Conservation (phyloP, 1,140 invertebrate genomes). For the Caenorhabditis tropicalis region DNA sequence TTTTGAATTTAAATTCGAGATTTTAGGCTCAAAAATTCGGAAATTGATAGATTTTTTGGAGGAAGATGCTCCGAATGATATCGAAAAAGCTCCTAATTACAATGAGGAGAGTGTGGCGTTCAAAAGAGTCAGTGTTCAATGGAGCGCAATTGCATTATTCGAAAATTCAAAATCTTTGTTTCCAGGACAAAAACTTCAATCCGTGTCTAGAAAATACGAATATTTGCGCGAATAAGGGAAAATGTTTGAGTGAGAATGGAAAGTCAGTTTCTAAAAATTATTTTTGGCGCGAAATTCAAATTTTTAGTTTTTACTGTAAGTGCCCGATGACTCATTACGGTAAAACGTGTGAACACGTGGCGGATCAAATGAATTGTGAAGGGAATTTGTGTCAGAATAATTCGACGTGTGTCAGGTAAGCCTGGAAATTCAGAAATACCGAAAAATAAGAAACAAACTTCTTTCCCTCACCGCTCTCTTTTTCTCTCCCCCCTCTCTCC, state of each 20-base stretch:
- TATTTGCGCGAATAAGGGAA: neutral
- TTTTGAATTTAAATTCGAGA: neutral
- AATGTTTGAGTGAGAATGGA: neutral
- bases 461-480: neutral
- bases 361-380: constrained; percentile 12
- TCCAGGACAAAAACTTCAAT: constrained; percentile 20
- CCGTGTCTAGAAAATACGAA: neutral
- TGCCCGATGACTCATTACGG: neutral
- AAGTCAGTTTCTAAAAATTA: neutral
- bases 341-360: constrained; percentile 30
- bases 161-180: neutral
- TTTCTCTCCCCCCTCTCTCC: too few species aligned
- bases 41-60: constrained; percentile 28
- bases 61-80: constrained; percentile 2
- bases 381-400: constrained; percentile 25
- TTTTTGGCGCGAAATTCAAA: neutral
- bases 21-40: neutral
- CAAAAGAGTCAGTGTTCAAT: neutral
- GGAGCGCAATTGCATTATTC: neutral
- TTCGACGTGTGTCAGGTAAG: constrained; percentile 1
- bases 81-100: neutral
- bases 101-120: constrained; percentile 10
- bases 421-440: neutral
- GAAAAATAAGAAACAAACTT: too few species aligned
- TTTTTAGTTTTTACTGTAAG: constrained; percentile 20